phyloP scores from a whole-genome alignment of 1,140 invertebrate species.

The Paraescarpia echinospica region DNA sequence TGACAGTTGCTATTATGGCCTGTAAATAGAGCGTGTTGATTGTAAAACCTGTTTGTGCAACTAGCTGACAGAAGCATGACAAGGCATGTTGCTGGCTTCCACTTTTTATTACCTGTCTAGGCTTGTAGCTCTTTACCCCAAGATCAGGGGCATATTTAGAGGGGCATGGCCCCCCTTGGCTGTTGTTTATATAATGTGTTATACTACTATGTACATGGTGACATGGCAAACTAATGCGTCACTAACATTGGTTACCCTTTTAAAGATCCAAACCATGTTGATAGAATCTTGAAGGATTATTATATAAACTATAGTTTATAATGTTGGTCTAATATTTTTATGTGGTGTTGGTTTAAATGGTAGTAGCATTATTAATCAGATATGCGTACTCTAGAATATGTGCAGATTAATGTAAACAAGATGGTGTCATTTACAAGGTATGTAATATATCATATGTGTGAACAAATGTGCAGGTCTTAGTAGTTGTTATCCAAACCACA shows the following conservation, averaged over 20 bases:
- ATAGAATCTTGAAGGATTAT: too few species aligned
- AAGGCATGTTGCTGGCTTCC: not conserved
- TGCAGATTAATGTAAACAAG: not conserved
- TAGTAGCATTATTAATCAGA: not conserved
- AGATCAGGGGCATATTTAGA: not conserved
- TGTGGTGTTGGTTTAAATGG: not conserved
- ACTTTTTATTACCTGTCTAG: not conserved
- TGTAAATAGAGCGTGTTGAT: not conserved
- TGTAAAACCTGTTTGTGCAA: not conserved
- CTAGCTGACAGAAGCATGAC: not conserved
- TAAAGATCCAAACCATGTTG: too few species aligned
- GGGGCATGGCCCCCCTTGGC: too few species aligned
- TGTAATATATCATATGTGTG: not conserved
- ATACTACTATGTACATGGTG: too few species aligned
- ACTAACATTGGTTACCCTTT: too few species aligned
- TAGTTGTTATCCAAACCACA: not conserved
- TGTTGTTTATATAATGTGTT: too few species aligned
- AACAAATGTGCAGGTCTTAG: not conserved
- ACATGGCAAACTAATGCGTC: too few species aligned
- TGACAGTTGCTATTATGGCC: not conserved
- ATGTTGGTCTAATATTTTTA: too few species aligned
- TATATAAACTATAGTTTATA: too few species aligned
- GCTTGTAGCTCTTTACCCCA: not conserved
- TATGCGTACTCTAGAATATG: not conserved
- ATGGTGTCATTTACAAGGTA: not conserved